Conservation (phyloP, 2,888 invertebrate species). For the Hydrotaea cyrtoneurina region DNA sequence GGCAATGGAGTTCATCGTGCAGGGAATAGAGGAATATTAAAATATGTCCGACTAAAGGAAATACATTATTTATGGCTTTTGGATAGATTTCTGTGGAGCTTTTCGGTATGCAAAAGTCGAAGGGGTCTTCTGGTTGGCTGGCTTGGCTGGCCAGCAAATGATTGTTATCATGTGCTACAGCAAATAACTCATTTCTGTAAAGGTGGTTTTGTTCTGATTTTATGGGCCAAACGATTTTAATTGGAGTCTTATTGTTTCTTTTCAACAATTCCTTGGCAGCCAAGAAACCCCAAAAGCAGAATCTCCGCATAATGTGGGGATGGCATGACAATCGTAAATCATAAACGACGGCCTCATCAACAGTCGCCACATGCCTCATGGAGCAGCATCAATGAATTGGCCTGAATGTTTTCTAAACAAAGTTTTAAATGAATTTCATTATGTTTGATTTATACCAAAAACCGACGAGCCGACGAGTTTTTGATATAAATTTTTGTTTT, state of each 20-base stretch:
- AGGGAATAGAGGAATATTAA: slow-evolving; percentile 11
- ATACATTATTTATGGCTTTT: slow-evolving; percentile 55
- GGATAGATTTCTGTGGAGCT: slow-evolving; percentile 20
- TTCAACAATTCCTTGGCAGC: not conserved
- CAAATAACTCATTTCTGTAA: slow-evolving; percentile 36
- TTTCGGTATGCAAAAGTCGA: slow-evolving; percentile 12
- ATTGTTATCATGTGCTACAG: slow-evolving; percentile 15
- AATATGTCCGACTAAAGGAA: slow-evolving; percentile 26
- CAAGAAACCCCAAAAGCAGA: slow-evolving; percentile 18
- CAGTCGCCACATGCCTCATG: not conserved
- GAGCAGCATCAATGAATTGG: slow-evolving; percentile 16
- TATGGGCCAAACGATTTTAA: slow-evolving; percentile 27
- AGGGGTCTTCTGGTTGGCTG: not conserved
- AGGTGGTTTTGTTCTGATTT: not conserved
- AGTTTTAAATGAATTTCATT: not conserved
- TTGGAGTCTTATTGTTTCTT: slow-evolving; percentile 28
- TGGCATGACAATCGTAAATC: slow-evolving; percentile 67
- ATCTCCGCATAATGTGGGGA: slow-evolving; percentile 58
- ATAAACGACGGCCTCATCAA: slow-evolving; percentile 39
- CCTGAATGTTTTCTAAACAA: not conserved
- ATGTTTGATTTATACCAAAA: not conserved
- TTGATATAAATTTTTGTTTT: not conserved
- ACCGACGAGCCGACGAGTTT: too few relatives aligned
- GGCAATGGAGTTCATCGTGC: not conserved
- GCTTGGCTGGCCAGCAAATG: not conserved